Conservation (phyloP, 37 sponge, comb jelly and placozoan genomes). For the Crambe crambe region DNA sequence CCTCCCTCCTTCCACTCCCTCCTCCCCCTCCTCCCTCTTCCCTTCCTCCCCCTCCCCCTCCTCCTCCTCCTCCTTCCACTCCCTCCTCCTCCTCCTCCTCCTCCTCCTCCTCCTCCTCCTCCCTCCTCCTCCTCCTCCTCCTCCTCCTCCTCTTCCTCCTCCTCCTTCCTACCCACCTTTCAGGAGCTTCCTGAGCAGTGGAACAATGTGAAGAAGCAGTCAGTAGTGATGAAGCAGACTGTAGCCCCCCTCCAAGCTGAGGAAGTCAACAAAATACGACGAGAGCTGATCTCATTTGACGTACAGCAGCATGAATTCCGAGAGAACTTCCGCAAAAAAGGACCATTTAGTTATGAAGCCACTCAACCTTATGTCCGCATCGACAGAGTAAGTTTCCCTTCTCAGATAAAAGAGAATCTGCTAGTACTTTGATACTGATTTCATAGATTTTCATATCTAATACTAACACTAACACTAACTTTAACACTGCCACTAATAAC, state of each 20-base stretch:
- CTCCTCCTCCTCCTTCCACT: neutral
- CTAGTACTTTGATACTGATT: too few relatives aligned
- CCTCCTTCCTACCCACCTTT: too few relatives aligned
- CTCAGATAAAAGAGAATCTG: too few relatives aligned
- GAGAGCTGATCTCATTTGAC: conserved; percentile 91
- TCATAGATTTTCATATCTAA: too few relatives aligned
- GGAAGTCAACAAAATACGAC: conserved; percentile 82
- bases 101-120: neutral
- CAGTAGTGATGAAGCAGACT: conserved; percentile 93
- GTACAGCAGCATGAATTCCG: conserved; percentile 97
- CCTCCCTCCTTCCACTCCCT: neutral
- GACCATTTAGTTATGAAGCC: conserved; percentile 79
- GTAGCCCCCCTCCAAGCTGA: conserved; percentile 97
- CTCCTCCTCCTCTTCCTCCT: too few relatives aligned
- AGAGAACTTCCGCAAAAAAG: conserved; percentile 87
- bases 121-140: neutral
- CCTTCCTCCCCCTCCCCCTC: neutral
- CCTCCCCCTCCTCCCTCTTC: neutral
- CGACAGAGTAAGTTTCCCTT: conserved; percentile 59
- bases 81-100: neutral
- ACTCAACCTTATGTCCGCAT: conserved; percentile 75
- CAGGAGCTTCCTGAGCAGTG: conserved; percentile 97
- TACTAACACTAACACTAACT: too few relatives aligned
- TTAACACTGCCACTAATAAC: too few relatives aligned
- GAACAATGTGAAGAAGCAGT: conserved; percentile 93